These are phyloP conservation scores for Creontiades dilutus DNA, from an alignment of 2,888 invertebrate species.

Conservation along the genomic window DNA sequence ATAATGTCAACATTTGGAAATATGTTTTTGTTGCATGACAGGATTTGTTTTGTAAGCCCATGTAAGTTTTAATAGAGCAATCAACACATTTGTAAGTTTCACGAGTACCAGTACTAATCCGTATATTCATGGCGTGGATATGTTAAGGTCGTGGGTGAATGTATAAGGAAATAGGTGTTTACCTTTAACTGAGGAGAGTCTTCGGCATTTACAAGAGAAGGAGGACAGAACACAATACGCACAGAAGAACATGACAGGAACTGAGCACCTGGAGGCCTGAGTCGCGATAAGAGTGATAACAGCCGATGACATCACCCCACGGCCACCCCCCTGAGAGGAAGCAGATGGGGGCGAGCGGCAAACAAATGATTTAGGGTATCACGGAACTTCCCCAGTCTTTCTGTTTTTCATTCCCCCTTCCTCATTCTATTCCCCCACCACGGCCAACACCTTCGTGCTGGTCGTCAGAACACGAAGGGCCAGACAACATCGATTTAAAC, in stretches of 20 bases:
- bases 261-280: conserved; percentile 50
- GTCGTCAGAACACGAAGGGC: not conserved
- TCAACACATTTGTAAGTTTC: too few relatives aligned
- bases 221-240: conserved; percentile 44
- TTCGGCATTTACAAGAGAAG: conserved; percentile 40
- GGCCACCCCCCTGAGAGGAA: not conserved
- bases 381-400: not conserved
- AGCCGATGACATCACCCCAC: not conserved
- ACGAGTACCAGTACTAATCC: too few relatives aligned
- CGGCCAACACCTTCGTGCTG: not conserved
- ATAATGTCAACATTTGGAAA: too few relatives aligned
- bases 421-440: not conserved
- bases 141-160: too few relatives aligned
- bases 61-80: too few relatives aligned
- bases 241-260: conserved; percentile 64
- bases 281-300: conserved; percentile 29
- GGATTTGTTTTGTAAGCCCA: too few relatives aligned
- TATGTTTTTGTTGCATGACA: too few relatives aligned
- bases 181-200: conserved; percentile 23
- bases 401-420: not conserved
- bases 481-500: not conserved
- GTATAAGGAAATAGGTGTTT: not conserved
- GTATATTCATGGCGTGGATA: too few relatives aligned
- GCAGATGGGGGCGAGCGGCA: conserved; percentile 23
- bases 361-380: conserved; percentile 9